Conservation (phyloP, 2,797 vertebrate species). For the Carduelis carduelis region DNA sequence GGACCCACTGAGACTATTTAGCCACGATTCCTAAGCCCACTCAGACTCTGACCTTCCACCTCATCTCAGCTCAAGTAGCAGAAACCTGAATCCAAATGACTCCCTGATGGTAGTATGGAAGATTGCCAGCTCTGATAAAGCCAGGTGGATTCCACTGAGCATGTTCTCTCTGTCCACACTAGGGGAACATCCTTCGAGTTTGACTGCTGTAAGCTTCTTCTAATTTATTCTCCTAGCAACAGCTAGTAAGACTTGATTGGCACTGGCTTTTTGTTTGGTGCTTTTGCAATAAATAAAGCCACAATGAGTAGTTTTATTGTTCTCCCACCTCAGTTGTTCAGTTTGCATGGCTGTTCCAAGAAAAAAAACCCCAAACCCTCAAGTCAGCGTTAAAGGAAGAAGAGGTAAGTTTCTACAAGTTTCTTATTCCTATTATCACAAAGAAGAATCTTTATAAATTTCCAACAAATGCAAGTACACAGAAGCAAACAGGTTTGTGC, state of each 20-base stretch:
- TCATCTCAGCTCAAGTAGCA: background rate
- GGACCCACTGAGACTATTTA: background rate
- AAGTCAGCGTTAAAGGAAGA: constrained; percentile 11
- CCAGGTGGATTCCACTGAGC: constrained; percentile 27
- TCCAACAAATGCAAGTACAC: background rate
- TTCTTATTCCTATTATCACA: constrained; percentile 20
- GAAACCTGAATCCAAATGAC: background rate
- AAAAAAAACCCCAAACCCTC: background rate
- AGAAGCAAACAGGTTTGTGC: constrained; percentile 33
- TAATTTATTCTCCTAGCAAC: constrained; percentile 55
- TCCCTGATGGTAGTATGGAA: constrained; percentile 35
- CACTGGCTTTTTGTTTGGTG: background rate
- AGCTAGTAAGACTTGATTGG: constrained; percentile 33
- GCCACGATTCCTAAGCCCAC: background rate
- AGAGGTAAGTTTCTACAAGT: constrained; percentile 39
- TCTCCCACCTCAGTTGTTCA: background rate
- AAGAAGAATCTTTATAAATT: constrained; percentile 32
- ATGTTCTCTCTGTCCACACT: background rate
- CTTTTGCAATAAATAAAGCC: constrained; percentile 50
- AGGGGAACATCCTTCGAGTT: background rate
- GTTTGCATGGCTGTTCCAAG: background rate
- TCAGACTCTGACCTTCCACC: constrained; percentile 3
- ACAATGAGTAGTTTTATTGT: constrained; percentile 34
- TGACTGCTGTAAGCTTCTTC: background rate
- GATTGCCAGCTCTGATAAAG: constrained; percentile 30